These are phyloP conservation scores for Rafetus swinhoei DNA, from an alignment of 2,113 vertebrate genomes.

Conservation along the genomic window DNA sequence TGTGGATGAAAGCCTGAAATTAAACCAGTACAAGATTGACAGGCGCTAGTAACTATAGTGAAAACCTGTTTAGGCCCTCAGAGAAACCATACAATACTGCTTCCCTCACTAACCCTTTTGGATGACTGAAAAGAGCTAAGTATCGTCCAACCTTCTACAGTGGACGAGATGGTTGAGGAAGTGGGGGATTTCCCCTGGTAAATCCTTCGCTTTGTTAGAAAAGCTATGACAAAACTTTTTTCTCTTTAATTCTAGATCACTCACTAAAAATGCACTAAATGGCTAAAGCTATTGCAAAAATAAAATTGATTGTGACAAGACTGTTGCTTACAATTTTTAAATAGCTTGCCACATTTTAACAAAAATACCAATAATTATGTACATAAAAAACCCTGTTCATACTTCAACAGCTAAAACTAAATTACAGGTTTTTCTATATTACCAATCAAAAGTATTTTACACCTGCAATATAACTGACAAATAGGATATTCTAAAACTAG, in stretches of 20 bases:
- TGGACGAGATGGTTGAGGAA: not conserved
- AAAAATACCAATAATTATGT: not conserved
- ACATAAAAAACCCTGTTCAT: slow-evolving; percentile 4
- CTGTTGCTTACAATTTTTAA: not conserved
- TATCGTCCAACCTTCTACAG: not conserved
- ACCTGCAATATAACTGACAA: not conserved
- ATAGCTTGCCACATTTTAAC: not conserved
- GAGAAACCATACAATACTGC: not conserved
- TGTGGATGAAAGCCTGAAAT: not conserved
- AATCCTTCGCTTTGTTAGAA: not conserved
- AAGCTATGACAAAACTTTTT: not conserved
- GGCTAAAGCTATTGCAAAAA: not conserved
- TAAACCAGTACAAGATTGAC: not conserved
- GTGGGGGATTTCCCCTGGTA: not conserved
- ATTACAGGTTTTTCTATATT: slow-evolving; percentile 6
- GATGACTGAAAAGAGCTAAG: not conserved
- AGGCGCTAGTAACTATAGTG: not conserved
- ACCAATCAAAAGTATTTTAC: not conserved
- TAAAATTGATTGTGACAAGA: not conserved
- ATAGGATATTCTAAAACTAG: not conserved
- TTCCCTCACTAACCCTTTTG: not conserved
- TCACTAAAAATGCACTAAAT: not conserved
- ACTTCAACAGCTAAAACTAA: slow-evolving; percentile 19
- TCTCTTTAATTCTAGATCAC: not conserved
- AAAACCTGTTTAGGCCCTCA: not conserved